phyloP scores from a whole-genome alignment of 2,113 vertebrate species.

The Holacanthus passer region DNA sequence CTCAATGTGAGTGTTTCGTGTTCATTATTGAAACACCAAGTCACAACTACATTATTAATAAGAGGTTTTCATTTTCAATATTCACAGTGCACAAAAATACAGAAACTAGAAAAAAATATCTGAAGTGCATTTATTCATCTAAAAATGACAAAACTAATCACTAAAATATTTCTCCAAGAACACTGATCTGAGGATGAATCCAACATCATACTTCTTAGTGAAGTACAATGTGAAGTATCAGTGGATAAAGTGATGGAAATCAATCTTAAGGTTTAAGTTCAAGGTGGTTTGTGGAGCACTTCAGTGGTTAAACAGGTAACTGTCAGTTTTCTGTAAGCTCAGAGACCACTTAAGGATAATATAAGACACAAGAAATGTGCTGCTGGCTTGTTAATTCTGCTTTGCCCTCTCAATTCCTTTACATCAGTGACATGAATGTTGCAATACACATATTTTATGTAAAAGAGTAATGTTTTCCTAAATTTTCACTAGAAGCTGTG shows the following conservation, averaged over 20 bases:
- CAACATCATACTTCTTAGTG: not conserved
- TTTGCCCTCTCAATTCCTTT: not conserved
- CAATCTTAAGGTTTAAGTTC: not conserved
- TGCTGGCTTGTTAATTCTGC: not conserved
- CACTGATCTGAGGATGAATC: not conserved
- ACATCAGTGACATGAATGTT: not conserved
- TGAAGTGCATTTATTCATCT: conserved; percentile 47
- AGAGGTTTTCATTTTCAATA: conserved; percentile 18
- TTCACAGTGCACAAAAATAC: conserved; percentile 53
- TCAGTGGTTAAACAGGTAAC: conserved; percentile 5
- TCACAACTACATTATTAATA: conserved; percentile 9
- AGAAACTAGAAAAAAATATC: conserved; percentile 42
- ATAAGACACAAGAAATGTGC: conserved; percentile 13
- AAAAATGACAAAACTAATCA: conserved; percentile 16
- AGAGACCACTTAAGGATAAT: conserved; percentile 4
- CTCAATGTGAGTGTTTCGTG: not conserved
- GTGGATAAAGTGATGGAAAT: not conserved
- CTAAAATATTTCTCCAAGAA: not conserved
- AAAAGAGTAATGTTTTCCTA: not conserved
- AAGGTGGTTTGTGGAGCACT: not conserved
- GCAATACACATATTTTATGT: not conserved
- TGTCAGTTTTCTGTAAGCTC: not conserved
- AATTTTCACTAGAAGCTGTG: no score
- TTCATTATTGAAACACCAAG: conserved; percentile 12
- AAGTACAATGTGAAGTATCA: not conserved